Evolutionary conservation across 2,113 vertebrate species (phyloP).

Genomic region (Catharus bicknelli): DNA sequence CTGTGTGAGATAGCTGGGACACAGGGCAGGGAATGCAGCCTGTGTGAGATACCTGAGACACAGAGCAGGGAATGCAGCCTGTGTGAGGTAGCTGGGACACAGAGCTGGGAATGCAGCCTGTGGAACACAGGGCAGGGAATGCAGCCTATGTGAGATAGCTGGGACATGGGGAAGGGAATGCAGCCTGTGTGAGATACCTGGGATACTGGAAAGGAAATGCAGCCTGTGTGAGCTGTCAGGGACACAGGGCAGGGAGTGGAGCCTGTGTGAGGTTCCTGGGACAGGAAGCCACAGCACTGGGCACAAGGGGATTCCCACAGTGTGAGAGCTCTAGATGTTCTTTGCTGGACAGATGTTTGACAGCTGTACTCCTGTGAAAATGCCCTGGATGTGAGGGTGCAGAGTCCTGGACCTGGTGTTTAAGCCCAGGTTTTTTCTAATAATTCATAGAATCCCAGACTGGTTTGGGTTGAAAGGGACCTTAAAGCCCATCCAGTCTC

Average conservation of each 20-base stretch:
- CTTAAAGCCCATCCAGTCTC: neutral
- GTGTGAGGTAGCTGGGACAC: too few species aligned
- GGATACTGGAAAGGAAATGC: too few species aligned
- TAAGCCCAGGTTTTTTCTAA: neutral
- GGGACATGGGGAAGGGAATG: neutral
- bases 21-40: too few species aligned
- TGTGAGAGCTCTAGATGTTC: neutral
- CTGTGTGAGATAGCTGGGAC: too few species aligned
- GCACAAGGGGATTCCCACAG: neutral
- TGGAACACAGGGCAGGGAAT: neutral
- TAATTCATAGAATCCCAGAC: neutral
- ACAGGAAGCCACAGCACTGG: neutral
- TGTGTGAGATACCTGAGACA: fast-evolving
- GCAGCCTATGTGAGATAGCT: too few species aligned
- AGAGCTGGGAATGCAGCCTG: fast-evolving
- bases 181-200: fast-evolving
- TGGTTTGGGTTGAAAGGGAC: neutral
- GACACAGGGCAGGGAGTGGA: fast-evolving
- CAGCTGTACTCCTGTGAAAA: neutral
- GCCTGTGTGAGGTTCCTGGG: fast-evolving
- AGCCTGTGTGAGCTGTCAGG: fast-evolving
- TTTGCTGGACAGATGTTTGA: neutral
- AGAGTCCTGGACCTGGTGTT: neutral
- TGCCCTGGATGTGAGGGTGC: neutral
- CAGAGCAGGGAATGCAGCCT: fast-evolving